Base-by-base conservation (phyloP, 30 jellyfish, hydroid and myxozoan species). In the Pelagia noctiluca region DNA sequence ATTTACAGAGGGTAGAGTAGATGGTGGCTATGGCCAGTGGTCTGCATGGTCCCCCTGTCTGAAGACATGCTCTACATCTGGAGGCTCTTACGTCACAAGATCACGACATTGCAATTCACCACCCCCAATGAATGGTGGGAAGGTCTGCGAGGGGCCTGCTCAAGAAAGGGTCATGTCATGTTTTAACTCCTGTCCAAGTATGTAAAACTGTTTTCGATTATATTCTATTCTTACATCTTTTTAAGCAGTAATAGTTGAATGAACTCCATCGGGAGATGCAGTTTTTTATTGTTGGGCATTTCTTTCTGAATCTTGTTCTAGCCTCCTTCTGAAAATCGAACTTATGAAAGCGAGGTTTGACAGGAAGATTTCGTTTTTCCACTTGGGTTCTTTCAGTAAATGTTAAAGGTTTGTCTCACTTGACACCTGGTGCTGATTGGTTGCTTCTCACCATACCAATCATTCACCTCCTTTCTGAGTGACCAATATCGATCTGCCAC, bases 61-160 rank as follows among this genome's bases (percentile, higher is more conserved):
- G 11, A 70, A 81, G 33, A 38, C 73, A 1, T 91, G 98, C 83
- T 68, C 96, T 29, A 71, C 70, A 31, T 50, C 36, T 31, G 98
- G 98, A 31, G 98, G 98, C 57, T 80, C 91, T 46, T 31, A 42
- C 36, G 74, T 91, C 78, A 82, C 82, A 8, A 75, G 98, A 26
- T 63, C 92, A 24, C 74, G 98, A 35, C 89, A 60, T 36, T 91
- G 98, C 78, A 91, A 91, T 72, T 70, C 93, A 48, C 98, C 98
- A 35, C 98, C 96, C 1, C 98, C 98, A n/a, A 91, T 91, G 98
- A 84, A 75, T 63, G 96, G 96, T 3, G 98, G 98, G 32, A 53
- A 76, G 8, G 86, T 82, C 34, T 91, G 98, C 80, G 80, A 67
- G 24, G 98, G 98, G 35, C 74, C 81, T 37, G 31, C 80, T 3